phyloP scores from a whole-genome alignment of 2,797 vertebrate species.

The Caiman crocodilus region DNA sequence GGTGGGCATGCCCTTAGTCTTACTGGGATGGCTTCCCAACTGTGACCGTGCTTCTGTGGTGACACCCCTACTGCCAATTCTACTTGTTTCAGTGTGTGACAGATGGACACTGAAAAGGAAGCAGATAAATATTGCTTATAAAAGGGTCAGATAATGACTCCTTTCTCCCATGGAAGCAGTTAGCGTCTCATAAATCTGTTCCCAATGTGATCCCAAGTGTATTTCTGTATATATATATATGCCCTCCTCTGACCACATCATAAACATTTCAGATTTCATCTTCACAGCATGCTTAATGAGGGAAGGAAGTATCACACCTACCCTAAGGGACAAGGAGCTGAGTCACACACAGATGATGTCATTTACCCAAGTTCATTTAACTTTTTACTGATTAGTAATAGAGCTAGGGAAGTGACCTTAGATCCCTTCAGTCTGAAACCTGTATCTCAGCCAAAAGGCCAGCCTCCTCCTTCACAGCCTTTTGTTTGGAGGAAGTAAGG shows the following conservation, averaged over 20 bases:
- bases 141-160: slow-evolving; percentile 55
- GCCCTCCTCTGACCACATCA: slow-evolving; percentile 32
- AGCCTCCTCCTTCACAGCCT: neutral
- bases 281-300: neutral
- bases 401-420: neutral
- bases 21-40: neutral
- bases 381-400: neutral
- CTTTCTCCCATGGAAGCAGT: slow-evolving; percentile 45
- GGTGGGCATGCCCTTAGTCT: slow-evolving; percentile 4
- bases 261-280: slow-evolving; percentile 31
- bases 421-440: neutral
- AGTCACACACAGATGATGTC: neutral
- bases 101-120: slow-evolving; percentile 16
- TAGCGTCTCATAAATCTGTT: slow-evolving; percentile 60
- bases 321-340: slow-evolving; percentile 1
- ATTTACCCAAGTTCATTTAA: slow-evolving; percentile 4
- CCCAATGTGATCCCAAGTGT: slow-evolving; percentile 47
- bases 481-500: neutral
- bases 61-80: slow-evolving; percentile 25
- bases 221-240: slow-evolving; percentile 53
- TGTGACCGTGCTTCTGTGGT: neutral
- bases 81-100: neutral
- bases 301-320: neutral
- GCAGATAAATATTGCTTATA: slow-evolving; percentile 41
- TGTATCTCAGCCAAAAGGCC: neutral